Percentiles rank a stretch among this genome's conserved stretches.
These are phyloP conservation scores for Plectus sambesii DNA, from an alignment of 1,140 invertebrate genomes.

Conservation along the genomic window DNA sequence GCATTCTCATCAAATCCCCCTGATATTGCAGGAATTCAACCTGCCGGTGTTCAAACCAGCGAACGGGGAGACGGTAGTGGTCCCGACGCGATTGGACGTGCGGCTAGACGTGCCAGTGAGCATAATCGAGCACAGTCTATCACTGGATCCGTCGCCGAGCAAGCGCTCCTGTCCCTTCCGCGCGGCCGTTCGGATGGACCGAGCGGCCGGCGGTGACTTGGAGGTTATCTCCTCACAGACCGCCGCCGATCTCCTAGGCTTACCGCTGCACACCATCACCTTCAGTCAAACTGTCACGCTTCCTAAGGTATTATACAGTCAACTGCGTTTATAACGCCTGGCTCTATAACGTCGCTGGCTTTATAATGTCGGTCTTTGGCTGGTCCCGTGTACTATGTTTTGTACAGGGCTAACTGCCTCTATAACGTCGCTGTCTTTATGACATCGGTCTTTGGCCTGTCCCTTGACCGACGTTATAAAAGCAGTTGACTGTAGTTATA, in stretches of 20 bases:
- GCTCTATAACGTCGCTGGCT: no score
- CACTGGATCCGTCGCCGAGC: slow-evolving; percentile 22
- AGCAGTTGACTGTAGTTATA: no score
- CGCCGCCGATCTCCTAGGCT: slow-evolving; percentile 19
- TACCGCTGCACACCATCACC: slow-evolving; percentile 26
- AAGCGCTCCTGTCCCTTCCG: slow-evolving; percentile 33
- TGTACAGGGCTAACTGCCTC: no score
- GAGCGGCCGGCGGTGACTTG: slow-evolving; percentile 20
- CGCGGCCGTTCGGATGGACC: slow-evolving; percentile 27
- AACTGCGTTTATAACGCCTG: no score
- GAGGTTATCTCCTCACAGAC: slow-evolving; percentile 24
- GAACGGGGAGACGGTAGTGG: slow-evolving; percentile 35
- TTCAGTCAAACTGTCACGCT: slow-evolving; percentile 31
- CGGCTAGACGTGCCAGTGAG: slow-evolving; percentile 25
- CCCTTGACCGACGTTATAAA: no score
- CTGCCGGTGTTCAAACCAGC: slow-evolving; percentile 40
- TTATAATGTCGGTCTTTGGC: no score
- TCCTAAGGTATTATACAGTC: no score
- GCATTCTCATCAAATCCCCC: slow-evolving; percentile 5
- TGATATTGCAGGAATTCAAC: slow-evolving; percentile 34
- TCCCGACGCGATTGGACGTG: slow-evolving; percentile 15
- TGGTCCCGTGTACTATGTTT: no score
- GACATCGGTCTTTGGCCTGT: no score
- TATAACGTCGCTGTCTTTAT: no score
- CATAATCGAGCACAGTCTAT: slow-evolving; percentile 19